Conservation (phyloP, 53 echinoderm and acorn worm species). For the Astropecten irregularis region DNA sequence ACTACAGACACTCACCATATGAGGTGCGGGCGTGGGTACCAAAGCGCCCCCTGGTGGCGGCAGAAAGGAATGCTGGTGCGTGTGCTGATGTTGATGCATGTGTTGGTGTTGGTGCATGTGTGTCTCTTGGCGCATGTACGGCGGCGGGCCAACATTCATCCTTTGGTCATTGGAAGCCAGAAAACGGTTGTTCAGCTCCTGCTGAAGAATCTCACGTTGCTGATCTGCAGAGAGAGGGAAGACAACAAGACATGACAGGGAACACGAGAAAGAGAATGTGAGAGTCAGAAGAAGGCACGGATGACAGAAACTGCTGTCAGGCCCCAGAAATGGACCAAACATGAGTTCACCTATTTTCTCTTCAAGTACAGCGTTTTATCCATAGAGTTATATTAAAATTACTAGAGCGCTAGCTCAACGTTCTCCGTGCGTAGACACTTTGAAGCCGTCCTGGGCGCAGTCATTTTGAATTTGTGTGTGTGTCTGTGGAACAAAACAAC, state of each 20-base stretch:
- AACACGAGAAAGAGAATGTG: not conserved
- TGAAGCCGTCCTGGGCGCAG: no score
- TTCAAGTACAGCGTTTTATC: no score
- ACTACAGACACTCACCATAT: slow-evolving; percentile 97
- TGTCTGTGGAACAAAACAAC: no score
- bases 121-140: slow-evolving; percentile 95
- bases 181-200: slow-evolving; percentile 99
- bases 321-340: not conserved
- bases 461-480: no score
- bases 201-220: slow-evolving; percentile 89
- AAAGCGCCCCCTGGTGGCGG: slow-evolving; percentile 76
- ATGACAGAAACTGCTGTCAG: not conserved
- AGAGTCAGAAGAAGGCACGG: not conserved
- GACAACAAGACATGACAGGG: not conserved
- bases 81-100: slow-evolving; percentile 99
- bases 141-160: slow-evolving; percentile 84
- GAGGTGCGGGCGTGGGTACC: slow-evolving; percentile 70
- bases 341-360: not conserved
- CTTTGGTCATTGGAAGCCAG: slow-evolving; percentile 89
- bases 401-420: no score
- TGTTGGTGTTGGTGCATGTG: slow-evolving; percentile 99
- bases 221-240: slow-evolving; percentile 52
- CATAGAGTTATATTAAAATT: no score
- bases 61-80: slow-evolving; percentile 89
- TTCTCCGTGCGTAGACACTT: no score